Evolutionary conservation across 2,888 invertebrate species (phyloP), one percentile per base, ranked within the genome.

Genomic region (Mamestra brassicae): DNA sequence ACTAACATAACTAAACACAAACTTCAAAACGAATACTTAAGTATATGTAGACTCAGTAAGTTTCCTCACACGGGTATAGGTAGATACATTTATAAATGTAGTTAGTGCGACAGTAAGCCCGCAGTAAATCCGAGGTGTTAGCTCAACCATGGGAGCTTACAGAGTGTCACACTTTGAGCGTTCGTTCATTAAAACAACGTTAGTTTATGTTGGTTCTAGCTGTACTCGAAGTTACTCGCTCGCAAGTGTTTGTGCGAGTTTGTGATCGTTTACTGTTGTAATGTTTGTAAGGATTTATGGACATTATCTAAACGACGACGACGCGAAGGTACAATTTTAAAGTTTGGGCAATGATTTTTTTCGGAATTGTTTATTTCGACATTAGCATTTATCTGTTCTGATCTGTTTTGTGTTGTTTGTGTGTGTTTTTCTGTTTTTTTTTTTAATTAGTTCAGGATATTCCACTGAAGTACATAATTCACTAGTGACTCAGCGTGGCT

Each of bases 131-230:
- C 62, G 15, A 61, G 62, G 65, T 34, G 55, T 78, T 72, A 66
- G 65, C 66, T 26, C 58, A 67, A 71, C 82, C 61, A 26, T 45
- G 7, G 52, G 17, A 52, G 52, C 62, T 83, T 52, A 61, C 52
- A 42, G 5, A n/a, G 17, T 78, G 83, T 60, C 78, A 78, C 79
- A 69, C 58, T 70, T 66, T 63, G 62, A 60, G 57, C n/a, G 55
- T 58, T 66, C 68, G 52, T 78, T 83, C 71, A 78, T 80, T 75
- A 65, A 69, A 77, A 57, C 64, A 42, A 68, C 47, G 52, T 63
- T 57, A 74, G 62, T 81, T 60, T 65, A 55, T 38, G 54, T 79
- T 45, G 2, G 15, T n/a, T 11, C 34, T 11, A 36, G 26, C 38
- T 42, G 52, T 17, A 45, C 42, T 15, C 45, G 4, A 8, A 52